Evolutionary conservation across 2,888 invertebrate species (phyloP), one percentile per base, ranked within the genome.

Genomic region (Aporophyla nigra): DNA sequence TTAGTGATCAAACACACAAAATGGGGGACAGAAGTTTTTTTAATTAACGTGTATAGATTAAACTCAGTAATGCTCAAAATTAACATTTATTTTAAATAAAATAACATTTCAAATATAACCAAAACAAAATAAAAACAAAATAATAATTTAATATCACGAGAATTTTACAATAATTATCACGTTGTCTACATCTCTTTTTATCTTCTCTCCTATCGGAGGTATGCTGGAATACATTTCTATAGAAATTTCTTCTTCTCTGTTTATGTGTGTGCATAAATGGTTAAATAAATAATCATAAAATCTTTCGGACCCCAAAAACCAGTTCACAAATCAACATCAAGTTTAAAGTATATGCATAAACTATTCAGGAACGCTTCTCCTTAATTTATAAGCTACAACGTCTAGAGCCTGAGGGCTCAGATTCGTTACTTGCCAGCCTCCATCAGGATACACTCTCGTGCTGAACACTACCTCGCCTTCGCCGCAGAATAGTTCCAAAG

Each of bases 401-500:
- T 88, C 80, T n/a, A 96, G 63, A 1, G 85, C 65, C 80, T 95
- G 94, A 7, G 90, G 84, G 59, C 95, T 94, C 14, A 91, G 71
- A 91, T 95, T 96, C 0, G 89, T 94, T 1, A 96, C 79, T 24
- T 80, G 88, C 96, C 96, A 96, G 10, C 91, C 92, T 12, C 96
- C 96, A 6, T 93, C 90, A 51, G 95, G 94, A 71, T 90, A 96
- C 1, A 94, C 91, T 70, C 96, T 91, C n/a, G 91, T 92, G 78
- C 96, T 96, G 84, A 96, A 95, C 0, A 96, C 96, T 1, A 94
- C 96, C 74, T 96, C 96, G 0, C 96, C 96, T 81, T 95, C 94
- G 0, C 96, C 96, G 68, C 96, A 96, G 88, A 96, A 96, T 61
- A 96, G 79, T 81, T 96, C 96, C 73, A 96, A 49, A 4, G 96